Percentiles rank a stretch among this genome's conserved stretches.
Evolutionary conservation across 2,888 invertebrate species (phyloP).

Genomic region (Anthophora plumipes): DNA sequence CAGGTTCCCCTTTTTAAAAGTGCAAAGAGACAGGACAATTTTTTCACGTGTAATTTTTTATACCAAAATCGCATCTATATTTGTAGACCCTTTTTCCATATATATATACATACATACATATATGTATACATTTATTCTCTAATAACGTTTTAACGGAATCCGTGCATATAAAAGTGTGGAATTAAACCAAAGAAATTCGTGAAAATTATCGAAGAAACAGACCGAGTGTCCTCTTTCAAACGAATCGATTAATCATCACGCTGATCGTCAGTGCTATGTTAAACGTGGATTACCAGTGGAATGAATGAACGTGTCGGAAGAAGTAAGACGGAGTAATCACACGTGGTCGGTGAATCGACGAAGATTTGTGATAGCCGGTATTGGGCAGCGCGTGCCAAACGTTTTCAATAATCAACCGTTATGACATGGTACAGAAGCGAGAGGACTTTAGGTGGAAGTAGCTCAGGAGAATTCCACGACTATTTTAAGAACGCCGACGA

Average conservation of each 20-base stretch:
- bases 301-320: slow-evolving; percentile 59
- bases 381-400: slow-evolving; percentile 41
- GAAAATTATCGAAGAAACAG: background rate
- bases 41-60: slow-evolving; percentile 7
- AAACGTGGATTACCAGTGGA: slow-evolving; percentile 24
- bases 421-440: slow-evolving; percentile 34
- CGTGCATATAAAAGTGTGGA: background rate
- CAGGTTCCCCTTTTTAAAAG: slow-evolving; percentile 13
- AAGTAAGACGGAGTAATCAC: slow-evolving; percentile 13
- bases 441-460: slow-evolving; percentile 37
- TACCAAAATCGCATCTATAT: slow-evolving; percentile 27
- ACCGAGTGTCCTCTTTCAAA: background rate
- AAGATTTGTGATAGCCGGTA: slow-evolving; percentile 14
- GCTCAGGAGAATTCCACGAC: slow-evolving; percentile 42
- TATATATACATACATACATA: too few relatives aligned
- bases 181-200: background rate
- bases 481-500: slow-evolving; percentile 48
- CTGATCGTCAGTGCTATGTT: slow-evolving; percentile 23
- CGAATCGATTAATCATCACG: slow-evolving; percentile 33
- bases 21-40: slow-evolving; percentile 7
- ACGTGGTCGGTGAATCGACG: slow-evolving; percentile 42
- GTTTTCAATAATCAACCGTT: slow-evolving; percentile 40
- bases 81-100: background rate
- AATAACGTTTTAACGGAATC: background rate
- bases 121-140: slow-evolving; percentile 21